Evolutionary conservation across 2,888 invertebrate species (phyloP).

Genomic region (Machimus rusticus): DNA sequence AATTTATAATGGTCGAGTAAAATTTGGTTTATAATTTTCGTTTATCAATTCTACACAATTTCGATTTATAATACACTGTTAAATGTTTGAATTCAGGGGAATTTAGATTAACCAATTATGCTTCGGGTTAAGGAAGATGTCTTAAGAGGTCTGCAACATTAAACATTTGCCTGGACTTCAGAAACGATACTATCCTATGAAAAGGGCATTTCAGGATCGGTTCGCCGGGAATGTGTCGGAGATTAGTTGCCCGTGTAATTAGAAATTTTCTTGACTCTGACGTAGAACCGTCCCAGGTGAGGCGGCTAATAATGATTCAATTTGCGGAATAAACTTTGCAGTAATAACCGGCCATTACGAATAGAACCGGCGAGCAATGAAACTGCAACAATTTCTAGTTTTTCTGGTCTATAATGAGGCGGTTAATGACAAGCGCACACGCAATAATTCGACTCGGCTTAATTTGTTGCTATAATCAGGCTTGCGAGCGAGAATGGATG

Average conservation of each 20-base stretch:
- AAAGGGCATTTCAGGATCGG: not conserved
- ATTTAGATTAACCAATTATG: not conserved
- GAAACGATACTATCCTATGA: not conserved
- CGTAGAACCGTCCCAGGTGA: not conserved
- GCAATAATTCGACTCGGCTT: slow-evolving; percentile 5
- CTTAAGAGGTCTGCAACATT: not conserved
- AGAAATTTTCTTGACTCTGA: not conserved
- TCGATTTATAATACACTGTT: too few relatives aligned
- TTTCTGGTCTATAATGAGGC: slow-evolving; percentile 4
- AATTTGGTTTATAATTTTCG: too few relatives aligned
- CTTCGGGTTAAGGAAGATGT: not conserved
- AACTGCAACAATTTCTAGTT: slow-evolving; percentile 8
- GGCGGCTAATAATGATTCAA: not conserved
- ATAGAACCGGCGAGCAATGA: not conserved
- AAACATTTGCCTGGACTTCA: not conserved
- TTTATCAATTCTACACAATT: too few relatives aligned
- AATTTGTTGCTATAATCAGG: slow-evolving; percentile 3
- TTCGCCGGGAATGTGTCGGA: not conserved
- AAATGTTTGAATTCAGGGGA: not conserved
- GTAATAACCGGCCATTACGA: not conserved
- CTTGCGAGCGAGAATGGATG: not conserved
- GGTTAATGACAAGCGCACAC: slow-evolving; percentile 20
- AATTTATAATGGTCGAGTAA: too few relatives aligned
- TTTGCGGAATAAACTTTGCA: not conserved
- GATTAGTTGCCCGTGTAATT: not conserved